A percentile compares a stretch with the other conserved stretches of the same genome.
Conservation (phyloP, 2,888 invertebrate species). For the Erebia palarica region DNA sequence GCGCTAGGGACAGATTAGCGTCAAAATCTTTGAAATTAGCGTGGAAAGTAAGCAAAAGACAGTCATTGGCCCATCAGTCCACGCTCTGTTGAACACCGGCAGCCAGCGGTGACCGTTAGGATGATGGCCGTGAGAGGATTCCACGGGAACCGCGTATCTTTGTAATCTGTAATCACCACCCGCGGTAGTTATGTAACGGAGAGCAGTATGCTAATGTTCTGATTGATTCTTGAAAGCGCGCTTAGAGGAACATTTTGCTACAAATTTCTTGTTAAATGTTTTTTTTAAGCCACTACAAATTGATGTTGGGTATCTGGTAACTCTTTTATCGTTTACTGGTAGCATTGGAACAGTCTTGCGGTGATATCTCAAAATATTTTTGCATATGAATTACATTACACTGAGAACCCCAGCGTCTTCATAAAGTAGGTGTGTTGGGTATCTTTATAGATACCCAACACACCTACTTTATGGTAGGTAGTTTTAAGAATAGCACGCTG, state of each 20-base stretch:
- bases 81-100: conserved; percentile 34
- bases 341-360: too few species aligned
- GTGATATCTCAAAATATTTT: too few species aligned
- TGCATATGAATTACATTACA: too few species aligned
- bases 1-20: background rate
- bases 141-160: conserved; percentile 25
- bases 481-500: too few species aligned
- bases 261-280: background rate
- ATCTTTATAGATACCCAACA: too few species aligned
- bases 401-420: too few species aligned
- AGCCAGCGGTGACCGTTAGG: conserved; percentile 32
- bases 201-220: conserved; percentile 1
- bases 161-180: conserved; percentile 20
- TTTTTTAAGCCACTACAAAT: too few species aligned
- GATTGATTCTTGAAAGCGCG: background rate
- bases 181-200: conserved; percentile 10
- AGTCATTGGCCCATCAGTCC: conserved; percentile 16
- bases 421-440: too few species aligned
- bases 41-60: conserved; percentile 4
- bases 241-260: background rate
- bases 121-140: conserved; percentile 34
- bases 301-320: too few species aligned
- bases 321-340: too few species aligned
- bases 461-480: too few species aligned
- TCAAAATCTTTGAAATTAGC: conserved; percentile 1